Evolutionary conservation across 1,140 invertebrate species (phyloP), one percentile per base, ranked within the genome.

Genomic region (Sycophila sp.): DNA sequence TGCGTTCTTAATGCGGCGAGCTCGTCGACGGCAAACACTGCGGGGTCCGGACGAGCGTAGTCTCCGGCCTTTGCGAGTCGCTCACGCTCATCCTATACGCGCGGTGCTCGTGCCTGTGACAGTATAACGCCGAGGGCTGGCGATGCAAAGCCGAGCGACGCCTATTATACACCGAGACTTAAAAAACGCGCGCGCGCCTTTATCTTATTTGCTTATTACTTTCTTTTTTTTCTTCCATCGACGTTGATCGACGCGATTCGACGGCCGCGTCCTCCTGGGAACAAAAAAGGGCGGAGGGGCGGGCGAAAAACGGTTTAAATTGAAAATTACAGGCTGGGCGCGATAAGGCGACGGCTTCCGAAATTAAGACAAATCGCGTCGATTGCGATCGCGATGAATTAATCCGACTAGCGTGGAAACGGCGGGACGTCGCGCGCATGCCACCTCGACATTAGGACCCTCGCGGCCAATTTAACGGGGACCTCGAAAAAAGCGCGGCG

Each of bases 1-100:
- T 82, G 78, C 76, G 76, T 81, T 79, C 76, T 80, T 83, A 78
- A 83, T 79, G 80, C 77, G 75, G 78, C 76, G 76, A 77, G 78
- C 74, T 79, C 73, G 70, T 74, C 45, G 70, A 56, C 72, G 73
- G 68, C 75, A 76, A 77, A 79, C 69, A 76, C 34, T 15, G 13
- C 7, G 38, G n/a, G 40, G 4, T 17, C 2, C 24, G 42, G 2
- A 22, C 13, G 24, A 7, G 22, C 49, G 26, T 53, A 22, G 45
- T 47, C n/a, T 15, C 17, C 42, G 51, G 10, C 17, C 3, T 17
- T 5, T 17, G n/a, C 6, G 28, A n/a, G n/a, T n/a, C n/a, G n/a
- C n/a, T n/a, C n/a, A n/a, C n/a, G n/a, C n/a, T n/a, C n/a, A 34
- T 24, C 24, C 26, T 22, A 11, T 32, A 24, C 51, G 28, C 7